A percentile compares a stretch with the other conserved stretches of the same genome.
Evolutionary conservation across 2,113 vertebrate species (phyloP).

Genomic region (Ia io): DNA sequence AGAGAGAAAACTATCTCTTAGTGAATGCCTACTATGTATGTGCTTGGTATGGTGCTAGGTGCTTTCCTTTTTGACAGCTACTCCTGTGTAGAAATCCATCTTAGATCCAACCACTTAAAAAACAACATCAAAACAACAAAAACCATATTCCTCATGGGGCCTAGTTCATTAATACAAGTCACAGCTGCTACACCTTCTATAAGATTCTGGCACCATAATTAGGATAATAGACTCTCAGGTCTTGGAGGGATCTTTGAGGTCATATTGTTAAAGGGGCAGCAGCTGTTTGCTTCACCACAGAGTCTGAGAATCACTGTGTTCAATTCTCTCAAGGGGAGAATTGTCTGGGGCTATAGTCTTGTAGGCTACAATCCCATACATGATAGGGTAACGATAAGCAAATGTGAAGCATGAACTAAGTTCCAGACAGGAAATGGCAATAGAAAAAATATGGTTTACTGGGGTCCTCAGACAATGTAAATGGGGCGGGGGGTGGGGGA

Average conservation of each 20-base stretch:
- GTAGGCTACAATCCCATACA: neutral
- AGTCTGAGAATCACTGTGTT: slow-evolving; percentile 13
- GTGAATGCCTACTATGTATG: slow-evolving; percentile 42
- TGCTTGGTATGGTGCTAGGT: neutral
- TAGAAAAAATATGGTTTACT: neutral
- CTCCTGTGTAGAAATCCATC: slow-evolving; percentile 32
- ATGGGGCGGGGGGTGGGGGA: neutral
- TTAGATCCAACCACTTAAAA: slow-evolving; percentile 34
- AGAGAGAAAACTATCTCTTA: neutral
- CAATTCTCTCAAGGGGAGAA: slow-evolving; percentile 15
- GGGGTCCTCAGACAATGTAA: neutral
- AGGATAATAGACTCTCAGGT: slow-evolving; percentile 55
- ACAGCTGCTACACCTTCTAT: slow-evolving; percentile 46
- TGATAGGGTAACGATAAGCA: neutral
- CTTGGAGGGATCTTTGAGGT: slow-evolving; percentile 51
- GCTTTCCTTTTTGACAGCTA: slow-evolving; percentile 36
- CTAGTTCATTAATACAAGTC: slow-evolving; percentile 59
- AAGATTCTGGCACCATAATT: slow-evolving; percentile 54
- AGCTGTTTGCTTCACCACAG: slow-evolving; percentile 39
- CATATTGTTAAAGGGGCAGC: slow-evolving; percentile 40
- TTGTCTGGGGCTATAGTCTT: neutral
- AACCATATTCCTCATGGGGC: neutral
- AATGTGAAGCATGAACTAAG: slow-evolving; percentile 7
- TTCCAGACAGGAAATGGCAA: neutral
- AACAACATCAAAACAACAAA: neutral